Evolutionary conservation across 1,140 invertebrate species (phyloP), one percentile per base, ranked within the genome.

Genomic region (Bradynema listronoti): DNA sequence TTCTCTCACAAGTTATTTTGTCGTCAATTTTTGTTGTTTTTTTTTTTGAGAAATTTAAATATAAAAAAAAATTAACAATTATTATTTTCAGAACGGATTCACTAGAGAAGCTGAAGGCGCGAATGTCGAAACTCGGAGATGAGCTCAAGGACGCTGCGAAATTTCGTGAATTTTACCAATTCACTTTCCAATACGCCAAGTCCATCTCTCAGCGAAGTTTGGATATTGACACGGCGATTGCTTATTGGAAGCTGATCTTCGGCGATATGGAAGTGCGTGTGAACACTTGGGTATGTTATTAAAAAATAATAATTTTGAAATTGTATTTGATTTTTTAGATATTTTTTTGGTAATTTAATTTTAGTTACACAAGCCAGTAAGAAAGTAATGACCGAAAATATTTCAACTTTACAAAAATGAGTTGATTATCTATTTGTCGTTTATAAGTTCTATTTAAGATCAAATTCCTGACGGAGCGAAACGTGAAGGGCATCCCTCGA

Each of bases 101-200:
- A 50, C 87, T 85, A 77, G 92, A 97, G 82, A 86, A 77, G 84
- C 93, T 81, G 90, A 95, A 58, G 94, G 93, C 84, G 83, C 94
- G 72, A 90, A 88, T 83, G 81, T 82, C 25, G 87, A 88, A 80
- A 82, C 94, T 70, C 70, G 91, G 94, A 81, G 83, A 83, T 78
- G 90, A 94, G 83, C 84, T 55, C 14, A 85, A 86, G 80, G 90
- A 96, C 83, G 80, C 84, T 47, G 81, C 83, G 56, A 90, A 89
- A 81, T 96, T 97, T 80, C 93, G 94, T 83, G 90, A 96, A 80
- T 92, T 97, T 77, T 97, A 97, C 83, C 88, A 94, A 61, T 98
- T 96, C 80, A 94, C 93, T 43, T 98, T 97, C 80, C 92, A 94
- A 91, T 16, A 96, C 94, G 67, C 52, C 16, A 83, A 95, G 93